Conservation (phyloP, 1,140 invertebrate genomes). For the Zaprionus ornatus region DNA sequence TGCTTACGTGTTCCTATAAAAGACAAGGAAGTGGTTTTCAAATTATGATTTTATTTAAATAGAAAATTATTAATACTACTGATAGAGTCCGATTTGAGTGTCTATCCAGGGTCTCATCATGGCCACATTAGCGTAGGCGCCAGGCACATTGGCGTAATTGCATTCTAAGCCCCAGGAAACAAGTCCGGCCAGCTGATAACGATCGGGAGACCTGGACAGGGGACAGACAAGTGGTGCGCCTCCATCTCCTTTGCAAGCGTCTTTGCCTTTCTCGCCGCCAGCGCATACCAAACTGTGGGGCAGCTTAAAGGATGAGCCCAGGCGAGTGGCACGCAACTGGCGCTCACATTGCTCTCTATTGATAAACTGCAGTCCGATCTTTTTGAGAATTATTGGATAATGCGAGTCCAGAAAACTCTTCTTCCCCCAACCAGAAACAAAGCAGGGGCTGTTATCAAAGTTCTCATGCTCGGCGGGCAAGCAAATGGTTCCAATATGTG, state of each 20-base stretch:
- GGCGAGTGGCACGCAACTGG: neutral
- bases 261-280: neutral
- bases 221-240: neutral
- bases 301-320: neutral
- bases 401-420: neutral
- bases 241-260: neutral
- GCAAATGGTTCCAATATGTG: neutral
- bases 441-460: neutral
- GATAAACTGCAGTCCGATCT: neutral
- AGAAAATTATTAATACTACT: too few species aligned
- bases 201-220: neutral
- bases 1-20: too few species aligned
- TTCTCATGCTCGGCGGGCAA: neutral
- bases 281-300: neutral
- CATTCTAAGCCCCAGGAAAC: neutral
- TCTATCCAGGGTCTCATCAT: neutral
- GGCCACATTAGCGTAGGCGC: neutral
- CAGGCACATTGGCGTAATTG: neutral
- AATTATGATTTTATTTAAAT: too few species aligned
- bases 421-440: neutral
- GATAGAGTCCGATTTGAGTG: neutral
- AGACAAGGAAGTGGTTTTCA: too few species aligned
- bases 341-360: neutral
- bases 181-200: neutral
- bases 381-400: neutral